Conservation (phyloP, 2,113 vertebrate species). For the Chlorocebus sabaeus region DNA sequence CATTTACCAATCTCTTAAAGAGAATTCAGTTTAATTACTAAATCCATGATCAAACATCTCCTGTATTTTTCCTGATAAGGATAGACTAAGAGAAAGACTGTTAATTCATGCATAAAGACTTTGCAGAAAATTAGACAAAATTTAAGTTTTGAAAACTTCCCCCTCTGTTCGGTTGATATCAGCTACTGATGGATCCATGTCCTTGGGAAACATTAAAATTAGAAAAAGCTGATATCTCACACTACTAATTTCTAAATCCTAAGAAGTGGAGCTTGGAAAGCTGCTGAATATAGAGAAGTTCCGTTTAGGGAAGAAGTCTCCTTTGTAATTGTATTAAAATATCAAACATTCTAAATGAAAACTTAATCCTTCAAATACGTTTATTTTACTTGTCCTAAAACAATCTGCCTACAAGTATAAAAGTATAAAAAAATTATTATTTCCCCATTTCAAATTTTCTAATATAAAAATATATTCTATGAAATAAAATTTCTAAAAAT, state of each 20-base stretch:
- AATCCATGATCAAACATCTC: not conserved
- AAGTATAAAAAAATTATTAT: not conserved
- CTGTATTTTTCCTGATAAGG: constrained; percentile 7
- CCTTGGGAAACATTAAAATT: not conserved
- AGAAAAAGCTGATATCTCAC: not conserved
- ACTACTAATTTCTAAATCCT: constrained; percentile 9
- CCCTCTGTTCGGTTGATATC: not conserved
- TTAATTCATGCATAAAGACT: no score
- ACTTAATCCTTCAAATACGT: constrained; percentile 1
- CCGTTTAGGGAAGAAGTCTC: not conserved
- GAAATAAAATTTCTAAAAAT: constrained; percentile 37
- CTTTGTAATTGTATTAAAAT: not conserved
- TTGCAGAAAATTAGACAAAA: no score
- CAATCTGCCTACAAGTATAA: not conserved
- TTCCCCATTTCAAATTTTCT: constrained; percentile 28
- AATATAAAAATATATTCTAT: constrained; percentile 45
- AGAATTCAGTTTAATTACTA: constrained; percentile 38
- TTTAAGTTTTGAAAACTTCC: not conserved
- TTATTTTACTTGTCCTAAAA: constrained; percentile 13
- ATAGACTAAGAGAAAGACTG: not conserved
- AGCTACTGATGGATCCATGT: not conserved
- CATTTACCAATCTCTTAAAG: constrained; percentile 21
- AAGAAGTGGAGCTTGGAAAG: not conserved
- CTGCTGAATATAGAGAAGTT: not conserved
- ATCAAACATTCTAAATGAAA: constrained; percentile 7